These are phyloP conservation scores for Ciconia nigra DNA, from an alignment of 2,797 vertebrate species.

Conservation along the genomic window DNA sequence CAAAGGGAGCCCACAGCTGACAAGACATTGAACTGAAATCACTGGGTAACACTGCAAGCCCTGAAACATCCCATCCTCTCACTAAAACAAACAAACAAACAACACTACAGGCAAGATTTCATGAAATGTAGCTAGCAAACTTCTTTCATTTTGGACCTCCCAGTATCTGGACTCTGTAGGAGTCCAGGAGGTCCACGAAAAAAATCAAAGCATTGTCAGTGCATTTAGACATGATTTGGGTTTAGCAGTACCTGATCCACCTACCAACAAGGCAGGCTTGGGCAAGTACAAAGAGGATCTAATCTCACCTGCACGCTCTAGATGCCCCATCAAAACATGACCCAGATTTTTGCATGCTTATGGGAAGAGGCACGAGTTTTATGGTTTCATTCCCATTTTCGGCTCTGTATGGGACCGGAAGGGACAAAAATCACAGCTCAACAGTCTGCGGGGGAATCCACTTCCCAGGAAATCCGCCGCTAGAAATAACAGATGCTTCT, in stretches of 20 bases:
- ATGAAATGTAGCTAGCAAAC: not conserved
- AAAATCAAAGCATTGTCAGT: not conserved
- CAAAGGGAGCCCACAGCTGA: not conserved
- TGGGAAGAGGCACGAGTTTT: rapidly evolving
- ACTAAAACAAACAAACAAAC: not conserved
- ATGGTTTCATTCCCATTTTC: not conserved
- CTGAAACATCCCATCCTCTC: not conserved
- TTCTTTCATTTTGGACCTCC: not conserved
- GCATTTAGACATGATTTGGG: not conserved
- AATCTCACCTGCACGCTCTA: not conserved
- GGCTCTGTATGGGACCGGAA: not conserved
- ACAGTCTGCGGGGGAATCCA: not conserved
- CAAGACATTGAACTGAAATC: not conserved
- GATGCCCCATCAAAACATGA: not conserved
- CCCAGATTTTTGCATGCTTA: not conserved
- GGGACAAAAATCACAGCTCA: not conserved
- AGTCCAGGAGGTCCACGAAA: not conserved
- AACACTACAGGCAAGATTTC: not conserved
- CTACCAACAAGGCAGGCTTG: not conserved
- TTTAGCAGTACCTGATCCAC: not conserved
- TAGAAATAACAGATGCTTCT: constrained; percentile 2
- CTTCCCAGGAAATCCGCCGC: not conserved
- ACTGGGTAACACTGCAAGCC: not conserved
- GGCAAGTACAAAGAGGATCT: not conserved
- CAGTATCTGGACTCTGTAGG: not conserved